A percentile compares a stretch with the other conserved stretches of the same genome.
These are phyloP conservation scores for Mycetomoellerius zeteki DNA, from an alignment of 1,140 invertebrate genomes.

Conservation along the genomic window DNA sequence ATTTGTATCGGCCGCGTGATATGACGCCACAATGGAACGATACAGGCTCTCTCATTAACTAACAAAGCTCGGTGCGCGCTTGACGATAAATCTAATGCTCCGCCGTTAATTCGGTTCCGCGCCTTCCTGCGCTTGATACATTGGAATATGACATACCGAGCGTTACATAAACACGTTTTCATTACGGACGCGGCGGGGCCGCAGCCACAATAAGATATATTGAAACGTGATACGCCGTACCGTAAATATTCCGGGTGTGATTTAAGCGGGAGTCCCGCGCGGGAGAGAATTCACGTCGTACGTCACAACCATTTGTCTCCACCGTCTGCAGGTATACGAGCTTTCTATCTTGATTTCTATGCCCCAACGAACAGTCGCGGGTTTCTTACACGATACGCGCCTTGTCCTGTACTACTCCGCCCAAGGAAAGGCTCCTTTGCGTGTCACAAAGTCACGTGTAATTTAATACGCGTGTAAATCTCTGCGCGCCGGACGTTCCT, in stretches of 20 bases:
- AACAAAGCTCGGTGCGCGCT: background rate
- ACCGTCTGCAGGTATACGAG: slow-evolving; percentile 74
- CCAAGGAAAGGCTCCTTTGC: slow-evolving; percentile 72
- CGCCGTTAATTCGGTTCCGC: slow-evolving; percentile 54
- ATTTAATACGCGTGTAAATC: slow-evolving; percentile 79
- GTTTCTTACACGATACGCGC: slow-evolving; percentile 72
- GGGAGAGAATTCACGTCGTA: slow-evolving; percentile 71
- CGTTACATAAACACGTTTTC: slow-evolving; percentile 76
- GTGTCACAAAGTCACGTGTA: slow-evolving; percentile 78
- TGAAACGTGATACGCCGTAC: slow-evolving; percentile 76
- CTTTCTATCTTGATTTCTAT: slow-evolving; percentile 80
- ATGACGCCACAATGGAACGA: slow-evolving; percentile 29
- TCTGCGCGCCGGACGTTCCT: slow-evolving; percentile 63
- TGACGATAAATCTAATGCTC: slow-evolving; percentile 61
- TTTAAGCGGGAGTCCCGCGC: slow-evolving; percentile 68
- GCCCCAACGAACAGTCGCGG: slow-evolving; percentile 73
- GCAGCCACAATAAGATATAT: slow-evolving; percentile 77
- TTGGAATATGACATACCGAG: slow-evolving; percentile 67
- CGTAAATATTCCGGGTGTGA: slow-evolving; percentile 78
- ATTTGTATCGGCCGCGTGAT: slow-evolving; percentile 50
- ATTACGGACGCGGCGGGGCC: slow-evolving; percentile 64
- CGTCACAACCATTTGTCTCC: slow-evolving; percentile 79
- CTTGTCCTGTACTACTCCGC: slow-evolving; percentile 66
- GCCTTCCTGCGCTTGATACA: slow-evolving; percentile 44
- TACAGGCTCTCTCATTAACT: slow-evolving; percentile 55